Evolutionary conservation across 2,888 invertebrate species (phyloP).

Genomic region (Lottia scabra): DNA sequence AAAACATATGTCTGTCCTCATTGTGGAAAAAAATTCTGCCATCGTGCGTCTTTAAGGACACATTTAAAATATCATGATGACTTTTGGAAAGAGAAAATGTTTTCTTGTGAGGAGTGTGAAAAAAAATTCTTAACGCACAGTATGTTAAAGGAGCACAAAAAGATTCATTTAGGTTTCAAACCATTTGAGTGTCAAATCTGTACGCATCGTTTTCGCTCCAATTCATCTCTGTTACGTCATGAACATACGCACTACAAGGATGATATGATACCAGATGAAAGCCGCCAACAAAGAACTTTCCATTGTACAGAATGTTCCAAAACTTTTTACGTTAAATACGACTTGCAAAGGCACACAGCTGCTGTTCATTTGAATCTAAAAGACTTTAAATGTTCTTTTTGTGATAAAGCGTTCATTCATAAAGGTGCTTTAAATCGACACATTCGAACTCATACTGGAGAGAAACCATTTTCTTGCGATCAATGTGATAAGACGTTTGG

Average conservation of each 20-base stretch:
- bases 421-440: neutral
- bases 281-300: neutral
- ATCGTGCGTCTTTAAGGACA: neutral
- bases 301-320: neutral
- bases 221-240: neutral
- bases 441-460: neutral
- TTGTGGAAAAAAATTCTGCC: neutral
- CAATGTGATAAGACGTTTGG: neutral
- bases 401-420: neutral
- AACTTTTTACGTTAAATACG: neutral
- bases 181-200: neutral
- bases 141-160: neutral
- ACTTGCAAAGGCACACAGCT: neutral
- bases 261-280: neutral
- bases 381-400: neutral
- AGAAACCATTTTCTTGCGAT: neutral
- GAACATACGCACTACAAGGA: neutral
- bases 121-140: neutral
- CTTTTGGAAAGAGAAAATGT: neutral
- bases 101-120: neutral
- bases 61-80: neutral
- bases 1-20: neutral
- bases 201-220: neutral
- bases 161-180: neutral
- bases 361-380: neutral